Evolutionary conservation across 2,888 invertebrate genomes (phyloP).

Genomic region (Acanthacorydalis orientalis): DNA sequence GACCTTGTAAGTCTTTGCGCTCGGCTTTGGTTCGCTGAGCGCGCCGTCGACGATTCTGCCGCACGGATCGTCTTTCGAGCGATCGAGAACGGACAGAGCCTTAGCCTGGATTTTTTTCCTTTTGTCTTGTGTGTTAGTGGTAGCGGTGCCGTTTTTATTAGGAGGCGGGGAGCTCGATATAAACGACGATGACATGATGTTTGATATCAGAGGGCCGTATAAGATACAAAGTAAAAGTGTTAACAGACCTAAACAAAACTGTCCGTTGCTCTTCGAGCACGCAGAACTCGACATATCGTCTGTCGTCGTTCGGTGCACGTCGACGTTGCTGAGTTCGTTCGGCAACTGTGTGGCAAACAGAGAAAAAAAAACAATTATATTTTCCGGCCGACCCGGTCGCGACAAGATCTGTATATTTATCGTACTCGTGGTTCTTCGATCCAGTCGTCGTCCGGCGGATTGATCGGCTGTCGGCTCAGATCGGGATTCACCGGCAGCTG

Average conservation of each 20-base stretch:
- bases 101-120: too few relatives aligned
- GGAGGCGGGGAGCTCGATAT: too few relatives aligned
- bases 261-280: conserved; percentile 21
- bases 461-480: conserved; percentile 40
- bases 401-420: neutral
- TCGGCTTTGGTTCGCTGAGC: too few relatives aligned
- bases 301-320: conserved; percentile 14
- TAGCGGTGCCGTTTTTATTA: too few relatives aligned
- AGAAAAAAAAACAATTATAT: neutral
- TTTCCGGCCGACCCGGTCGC: too few relatives aligned
- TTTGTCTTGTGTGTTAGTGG: too few relatives aligned
- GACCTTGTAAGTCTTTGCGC: too few relatives aligned
- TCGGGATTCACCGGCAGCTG: conserved; percentile 18
- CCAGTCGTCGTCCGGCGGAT: conserved; percentile 39
- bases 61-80: too few relatives aligned
- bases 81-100: too few relatives aligned
- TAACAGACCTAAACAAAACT: conserved; percentile 28
- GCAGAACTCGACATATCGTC: conserved; percentile 18
- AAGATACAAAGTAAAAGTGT: conserved; percentile 20
- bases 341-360: conserved; percentile 1
- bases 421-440: conserved; percentile 43
- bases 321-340: conserved; percentile 21
- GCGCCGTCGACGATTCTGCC: too few relatives aligned
- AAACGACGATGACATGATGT: too few relatives aligned
- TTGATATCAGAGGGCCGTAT: neutral